Base-by-base conservation (phyloP, 1,140 invertebrate species). In the Drosophila teissieri region DNA sequence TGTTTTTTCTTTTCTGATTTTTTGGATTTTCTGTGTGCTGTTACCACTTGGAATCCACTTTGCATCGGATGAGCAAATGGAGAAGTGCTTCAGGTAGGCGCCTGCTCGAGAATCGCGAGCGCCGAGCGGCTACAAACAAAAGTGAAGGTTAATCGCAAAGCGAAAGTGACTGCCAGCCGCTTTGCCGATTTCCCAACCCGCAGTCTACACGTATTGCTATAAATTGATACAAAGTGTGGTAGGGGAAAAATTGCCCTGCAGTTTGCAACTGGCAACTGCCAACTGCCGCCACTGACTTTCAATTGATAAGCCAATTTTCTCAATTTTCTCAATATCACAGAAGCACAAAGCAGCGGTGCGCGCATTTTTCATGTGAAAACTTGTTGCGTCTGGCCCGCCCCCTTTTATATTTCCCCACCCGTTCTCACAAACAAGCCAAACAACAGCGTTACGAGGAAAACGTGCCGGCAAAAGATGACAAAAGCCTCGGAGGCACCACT, bases 241-340 rank as follows among this genome's bases (percentile, higher is more conserved):
- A 42, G 4, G 27, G 14, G 24, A 15, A 42, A 53, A 61, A 62
- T 53, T 80, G 74, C 74, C 74, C 74, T 81, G 67, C 73, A 64
- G 68, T 57, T 31, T 42, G 54, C 7, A 7, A 48, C 22, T 27
- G 45, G 45, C 1, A 19, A 19, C 22, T n/a, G 14, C 37, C 1
- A 19, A 19, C 22, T n/a, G 14, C 37, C 4, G 54, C 54, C 39
- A 27, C 27, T 42, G 53, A 46, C 56, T 78, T 78, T 74, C 82
- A 82, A 88, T 88, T 83, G 82, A 86, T 88, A 86, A 88, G 77
- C 52, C 69, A 67, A 76, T 82, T 85, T 74, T 63, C 74, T 77
- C 69, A 67, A 76, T 82, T 85, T 74, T 63, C 74, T 77, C 81
- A 68, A 76, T 85, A 77, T 61, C 55, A 19, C 19, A 49, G 37